Conservation (phyloP, 1,140 invertebrate species). For the Oscheius sp. region DNA sequence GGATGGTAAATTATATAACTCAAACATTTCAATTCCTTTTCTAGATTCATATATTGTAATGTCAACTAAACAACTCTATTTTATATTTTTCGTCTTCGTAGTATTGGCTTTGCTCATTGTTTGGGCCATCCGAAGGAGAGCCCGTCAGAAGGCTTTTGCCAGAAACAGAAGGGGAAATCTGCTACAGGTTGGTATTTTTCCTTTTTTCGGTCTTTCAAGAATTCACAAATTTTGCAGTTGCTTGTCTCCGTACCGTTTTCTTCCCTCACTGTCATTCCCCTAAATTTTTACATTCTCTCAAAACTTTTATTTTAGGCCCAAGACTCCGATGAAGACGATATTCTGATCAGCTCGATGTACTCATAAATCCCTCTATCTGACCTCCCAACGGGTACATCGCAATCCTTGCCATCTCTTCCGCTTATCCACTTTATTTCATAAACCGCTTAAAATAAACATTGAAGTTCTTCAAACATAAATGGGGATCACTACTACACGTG, state of each 20-base stretch:
- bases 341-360: conserved; percentile 44
- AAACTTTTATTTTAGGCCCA: conserved; percentile 7
- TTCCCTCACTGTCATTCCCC: no score
- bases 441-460: neutral
- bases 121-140: conserved; percentile 14
- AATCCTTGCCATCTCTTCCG: neutral
- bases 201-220: no score
- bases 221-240: no score
- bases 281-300: no score
- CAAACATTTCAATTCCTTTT: neutral
- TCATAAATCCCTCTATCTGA: no score
- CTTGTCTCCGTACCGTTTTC: no score
- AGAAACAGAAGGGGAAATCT: conserved; percentile 16
- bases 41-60: neutral
- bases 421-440: neutral
- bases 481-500: neutral
- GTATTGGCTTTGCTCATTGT: conserved; percentile 12
- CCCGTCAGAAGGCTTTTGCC: conserved; percentile 15
- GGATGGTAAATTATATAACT: neutral
- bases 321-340: conserved; percentile 39
- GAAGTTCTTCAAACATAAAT: neutral
- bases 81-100: conserved; percentile 15
- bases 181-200: conserved; percentile 25
- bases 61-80: neutral
- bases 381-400: neutral